These are phyloP conservation scores for Synanthedon formicaeformis DNA, from an alignment of 2,888 invertebrate species.

Conservation along the genomic window DNA sequence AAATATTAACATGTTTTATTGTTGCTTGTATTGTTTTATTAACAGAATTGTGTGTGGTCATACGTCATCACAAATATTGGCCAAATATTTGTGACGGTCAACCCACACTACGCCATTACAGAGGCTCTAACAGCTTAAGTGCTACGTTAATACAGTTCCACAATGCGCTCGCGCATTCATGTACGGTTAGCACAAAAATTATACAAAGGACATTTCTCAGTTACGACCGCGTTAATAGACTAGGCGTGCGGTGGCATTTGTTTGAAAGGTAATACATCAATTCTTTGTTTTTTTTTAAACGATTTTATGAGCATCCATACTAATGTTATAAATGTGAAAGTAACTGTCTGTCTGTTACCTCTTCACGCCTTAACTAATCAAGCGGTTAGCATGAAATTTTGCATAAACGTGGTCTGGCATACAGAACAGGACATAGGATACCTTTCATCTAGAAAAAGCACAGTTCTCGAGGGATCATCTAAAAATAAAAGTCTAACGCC, in stretches of 20 bases:
- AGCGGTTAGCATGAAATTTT: too few relatives aligned
- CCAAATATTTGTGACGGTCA: slow-evolving; percentile 10
- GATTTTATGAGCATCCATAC: too few relatives aligned
- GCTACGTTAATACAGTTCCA: slow-evolving; percentile 42
- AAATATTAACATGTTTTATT: too few relatives aligned
- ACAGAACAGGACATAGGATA: too few relatives aligned
- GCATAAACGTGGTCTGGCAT: too few relatives aligned
- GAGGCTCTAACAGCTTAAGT: slow-evolving; percentile 52
- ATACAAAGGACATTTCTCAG: slow-evolving; percentile 38
- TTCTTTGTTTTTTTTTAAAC: too few relatives aligned
- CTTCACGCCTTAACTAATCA: too few relatives aligned
- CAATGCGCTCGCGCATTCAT: slow-evolving; percentile 30
- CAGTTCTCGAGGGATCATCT: too few relatives aligned
- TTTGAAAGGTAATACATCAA: slow-evolving; percentile 13
- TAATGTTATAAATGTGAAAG: too few relatives aligned
- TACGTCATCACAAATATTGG: not conserved
- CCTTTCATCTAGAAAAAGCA: too few relatives aligned
- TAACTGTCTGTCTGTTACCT: too few relatives aligned
- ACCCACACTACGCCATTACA: slow-evolving; percentile 33
- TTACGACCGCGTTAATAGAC: slow-evolving; percentile 44
- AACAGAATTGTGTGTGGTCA: not conserved
- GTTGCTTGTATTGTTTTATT: not conserved
- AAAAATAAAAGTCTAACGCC: too few relatives aligned
- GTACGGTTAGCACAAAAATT: slow-evolving; percentile 38
- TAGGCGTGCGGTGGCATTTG: slow-evolving; percentile 29